phyloP scores from a whole-genome alignment of 1,140 invertebrate genomes.

The Olivierus martensii region DNA sequence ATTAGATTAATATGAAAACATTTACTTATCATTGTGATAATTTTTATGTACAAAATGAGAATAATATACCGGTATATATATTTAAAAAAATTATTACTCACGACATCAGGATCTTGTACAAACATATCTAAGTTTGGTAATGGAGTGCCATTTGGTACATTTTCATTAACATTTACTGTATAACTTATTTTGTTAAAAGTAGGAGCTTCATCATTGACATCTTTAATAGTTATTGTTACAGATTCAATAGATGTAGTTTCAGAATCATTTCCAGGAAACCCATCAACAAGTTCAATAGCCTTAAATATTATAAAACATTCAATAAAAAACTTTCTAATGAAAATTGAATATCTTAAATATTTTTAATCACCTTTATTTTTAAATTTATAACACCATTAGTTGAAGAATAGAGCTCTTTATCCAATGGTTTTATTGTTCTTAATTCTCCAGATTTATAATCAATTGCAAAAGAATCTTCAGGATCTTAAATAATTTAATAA shows the following conservation, averaged over 20 bases:
- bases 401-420: slow-evolving; percentile 62
- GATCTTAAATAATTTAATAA: slow-evolving; percentile 42
- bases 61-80: no score
- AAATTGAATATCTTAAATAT: not conserved
- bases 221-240: slow-evolving; percentile 68
- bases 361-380: slow-evolving; percentile 25
- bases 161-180: slow-evolving; percentile 61
- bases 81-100: slow-evolving; percentile 32
- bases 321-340: not conserved
- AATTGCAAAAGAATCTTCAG: slow-evolving; percentile 68
- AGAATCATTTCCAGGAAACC: slow-evolving; percentile 39
- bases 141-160: slow-evolving; percentile 61
- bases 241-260: slow-evolving; percentile 18
- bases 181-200: slow-evolving; percentile 40
- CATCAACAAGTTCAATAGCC: slow-evolving; percentile 61
- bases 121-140: slow-evolving; percentile 69
- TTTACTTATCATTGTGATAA: no score
- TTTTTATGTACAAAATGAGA: no score
- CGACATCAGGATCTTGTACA: slow-evolving; percentile 70
- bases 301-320: not conserved
- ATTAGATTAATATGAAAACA: no score
- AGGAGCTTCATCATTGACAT: slow-evolving; percentile 89
- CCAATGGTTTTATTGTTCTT: slow-evolving; percentile 62
- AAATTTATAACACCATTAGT: slow-evolving; percentile 61
- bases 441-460: slow-evolving; percentile 62